phyloP scores from a whole-genome alignment of 2,797 vertebrate species.

The Anableps anableps region DNA sequence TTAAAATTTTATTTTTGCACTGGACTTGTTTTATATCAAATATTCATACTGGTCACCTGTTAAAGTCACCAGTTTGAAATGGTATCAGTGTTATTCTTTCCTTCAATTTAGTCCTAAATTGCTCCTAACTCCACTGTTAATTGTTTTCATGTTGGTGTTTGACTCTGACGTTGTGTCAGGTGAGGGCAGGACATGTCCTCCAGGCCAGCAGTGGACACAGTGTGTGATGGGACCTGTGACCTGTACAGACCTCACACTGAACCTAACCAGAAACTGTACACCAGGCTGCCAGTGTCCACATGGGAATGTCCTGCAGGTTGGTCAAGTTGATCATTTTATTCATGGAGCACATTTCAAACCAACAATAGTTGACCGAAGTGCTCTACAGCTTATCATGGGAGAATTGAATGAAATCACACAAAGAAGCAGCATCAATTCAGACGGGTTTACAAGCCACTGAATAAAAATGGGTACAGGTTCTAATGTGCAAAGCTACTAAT shows the following conservation, averaged over 20 bases:
- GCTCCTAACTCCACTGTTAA: neutral
- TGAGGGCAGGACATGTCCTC: conserved; percentile 73
- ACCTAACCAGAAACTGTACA: conserved; percentile 72
- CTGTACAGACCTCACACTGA: conserved; percentile 81
- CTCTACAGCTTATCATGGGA: too few species aligned
- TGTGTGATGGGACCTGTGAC: conserved; percentile 80
- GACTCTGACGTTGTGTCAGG: conserved; percentile 61
- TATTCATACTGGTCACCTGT: neutral
- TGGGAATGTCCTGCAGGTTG: conserved; percentile 80
- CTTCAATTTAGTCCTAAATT: neutral
- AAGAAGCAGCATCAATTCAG: neutral
- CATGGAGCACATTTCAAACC: neutral
- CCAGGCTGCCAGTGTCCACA: conserved; percentile 86
- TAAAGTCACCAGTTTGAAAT: neutral
- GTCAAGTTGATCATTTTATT: neutral
- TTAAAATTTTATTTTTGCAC: neutral
- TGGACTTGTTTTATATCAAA: neutral
- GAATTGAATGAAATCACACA: neutral
- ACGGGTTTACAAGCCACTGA: neutral
- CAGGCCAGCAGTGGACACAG: conserved; percentile 80
- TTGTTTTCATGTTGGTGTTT: neutral
- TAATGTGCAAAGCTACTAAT: too few species aligned
- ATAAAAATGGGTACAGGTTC: neutral
- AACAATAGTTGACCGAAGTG: neutral
- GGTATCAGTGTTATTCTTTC: neutral